Conservation (phyloP, 64 coral and sea anemone genomes). For the Stylophora pistillata region DNA sequence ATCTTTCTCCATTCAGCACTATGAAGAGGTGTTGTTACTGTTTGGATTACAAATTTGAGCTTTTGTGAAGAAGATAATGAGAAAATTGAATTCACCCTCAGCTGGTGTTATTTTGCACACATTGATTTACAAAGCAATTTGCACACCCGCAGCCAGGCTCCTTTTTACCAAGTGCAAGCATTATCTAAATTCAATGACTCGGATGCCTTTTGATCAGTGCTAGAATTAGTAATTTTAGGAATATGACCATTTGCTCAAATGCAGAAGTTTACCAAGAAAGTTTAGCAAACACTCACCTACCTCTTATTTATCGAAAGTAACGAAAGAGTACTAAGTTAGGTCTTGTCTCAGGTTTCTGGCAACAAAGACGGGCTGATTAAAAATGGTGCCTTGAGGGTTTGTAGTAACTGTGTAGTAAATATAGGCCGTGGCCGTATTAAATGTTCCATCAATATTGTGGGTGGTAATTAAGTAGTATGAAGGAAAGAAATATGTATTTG, state of each 20-base stretch:
- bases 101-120: neutral
- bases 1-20: neutral
- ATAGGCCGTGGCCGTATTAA: neutral
- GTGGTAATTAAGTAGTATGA: neutral
- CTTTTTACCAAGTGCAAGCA: neutral
- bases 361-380: too few relatives aligned
- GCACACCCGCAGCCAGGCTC: neutral
- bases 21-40: neutral
- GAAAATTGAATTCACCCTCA: neutral
- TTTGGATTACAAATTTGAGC: neutral
- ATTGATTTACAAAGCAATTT: neutral
- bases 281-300: too few relatives aligned
- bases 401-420: too few relatives aligned
- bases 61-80: neutral
- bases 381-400: too few relatives aligned
- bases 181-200: neutral
- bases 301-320: too few relatives aligned
- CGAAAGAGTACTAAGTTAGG: too few relatives aligned
- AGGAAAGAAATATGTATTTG: neutral
- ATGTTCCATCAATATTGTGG: neutral
- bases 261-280: too few relatives aligned
- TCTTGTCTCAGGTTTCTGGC: too few relatives aligned
- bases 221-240: too few relatives aligned
- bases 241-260: too few relatives aligned
- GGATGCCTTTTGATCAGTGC: too few relatives aligned